Percentiles rank a stretch among this genome's conserved stretches.
phyloP scores from a whole-genome alignment of 2,888 invertebrate species.

The Clanis bilineata region DNA sequence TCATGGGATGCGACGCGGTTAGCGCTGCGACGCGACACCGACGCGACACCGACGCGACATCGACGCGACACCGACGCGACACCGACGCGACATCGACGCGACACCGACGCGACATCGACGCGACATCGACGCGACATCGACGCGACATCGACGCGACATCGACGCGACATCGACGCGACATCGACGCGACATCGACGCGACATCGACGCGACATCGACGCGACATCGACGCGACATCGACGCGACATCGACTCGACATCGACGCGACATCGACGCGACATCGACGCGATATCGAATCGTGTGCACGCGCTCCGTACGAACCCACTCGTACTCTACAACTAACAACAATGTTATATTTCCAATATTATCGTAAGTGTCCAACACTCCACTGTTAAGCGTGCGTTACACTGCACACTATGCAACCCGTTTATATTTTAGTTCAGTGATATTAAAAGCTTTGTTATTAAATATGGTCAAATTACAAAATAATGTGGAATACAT shows the following conservation, averaged over 20 bases:
- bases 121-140: neutral
- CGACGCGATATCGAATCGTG: neutral
- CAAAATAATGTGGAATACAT: no score
- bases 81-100: no score
- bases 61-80: neutral
- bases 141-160: neutral
- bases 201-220: neutral
- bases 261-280: neutral
- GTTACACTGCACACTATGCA: neutral
- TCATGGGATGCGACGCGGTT: neutral
- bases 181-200: neutral
- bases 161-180: neutral
- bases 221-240: neutral
- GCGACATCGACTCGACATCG: no score
- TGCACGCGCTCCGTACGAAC: neutral
- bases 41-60: neutral
- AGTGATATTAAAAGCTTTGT: no score
- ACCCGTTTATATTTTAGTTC: no score
- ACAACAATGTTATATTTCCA: neutral
- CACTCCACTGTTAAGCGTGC: neutral
- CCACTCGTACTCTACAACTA: conserved; percentile 4
- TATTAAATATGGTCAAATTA: neutral
- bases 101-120: no score
- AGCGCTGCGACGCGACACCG: neutral
- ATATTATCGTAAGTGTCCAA: neutral